Conservation (phyloP, 2,797 vertebrate genomes). For the Liasis olivaceus region DNA sequence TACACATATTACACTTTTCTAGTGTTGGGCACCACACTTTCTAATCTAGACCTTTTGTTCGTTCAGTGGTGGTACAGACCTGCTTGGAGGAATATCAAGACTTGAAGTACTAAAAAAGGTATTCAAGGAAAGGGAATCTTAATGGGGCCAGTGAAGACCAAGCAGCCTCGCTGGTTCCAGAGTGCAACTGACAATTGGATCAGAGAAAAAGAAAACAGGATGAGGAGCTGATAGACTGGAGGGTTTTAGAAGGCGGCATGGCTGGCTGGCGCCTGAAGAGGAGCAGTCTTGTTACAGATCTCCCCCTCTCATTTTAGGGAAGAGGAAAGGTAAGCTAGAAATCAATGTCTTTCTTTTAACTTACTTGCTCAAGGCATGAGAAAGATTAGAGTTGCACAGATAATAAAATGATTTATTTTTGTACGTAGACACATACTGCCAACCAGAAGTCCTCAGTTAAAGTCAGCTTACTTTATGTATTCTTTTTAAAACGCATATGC, state of each 20-base stretch:
- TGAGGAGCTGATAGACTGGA: background rate
- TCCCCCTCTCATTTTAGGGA: background rate
- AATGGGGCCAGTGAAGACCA: background rate
- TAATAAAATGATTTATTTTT: background rate
- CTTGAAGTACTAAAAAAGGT: background rate
- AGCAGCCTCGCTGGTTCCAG: background rate
- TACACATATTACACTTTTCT: background rate
- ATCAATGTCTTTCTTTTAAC: background rate
- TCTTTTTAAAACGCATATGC: background rate
- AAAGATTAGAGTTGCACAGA: background rate
- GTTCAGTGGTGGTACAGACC: background rate
- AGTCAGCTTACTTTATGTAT: background rate
- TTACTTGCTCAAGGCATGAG: background rate
- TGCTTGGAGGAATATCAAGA: background rate
- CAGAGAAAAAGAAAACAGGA: background rate
- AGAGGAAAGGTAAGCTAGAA: background rate
- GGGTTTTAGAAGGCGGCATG: background rate
- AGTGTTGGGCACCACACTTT: background rate
- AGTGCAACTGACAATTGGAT: background rate
- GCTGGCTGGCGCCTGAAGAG: background rate
- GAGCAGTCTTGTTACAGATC: background rate
- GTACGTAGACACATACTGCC: background rate
- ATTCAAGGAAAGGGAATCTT: background rate
- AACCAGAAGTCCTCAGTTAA: background rate
- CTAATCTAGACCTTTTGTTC: background rate